A percentile compares a stretch with the other conserved stretches of the same genome.
Conservation (phyloP, 2,797 vertebrate genomes). For the Eulemur rubriventer region DNA sequence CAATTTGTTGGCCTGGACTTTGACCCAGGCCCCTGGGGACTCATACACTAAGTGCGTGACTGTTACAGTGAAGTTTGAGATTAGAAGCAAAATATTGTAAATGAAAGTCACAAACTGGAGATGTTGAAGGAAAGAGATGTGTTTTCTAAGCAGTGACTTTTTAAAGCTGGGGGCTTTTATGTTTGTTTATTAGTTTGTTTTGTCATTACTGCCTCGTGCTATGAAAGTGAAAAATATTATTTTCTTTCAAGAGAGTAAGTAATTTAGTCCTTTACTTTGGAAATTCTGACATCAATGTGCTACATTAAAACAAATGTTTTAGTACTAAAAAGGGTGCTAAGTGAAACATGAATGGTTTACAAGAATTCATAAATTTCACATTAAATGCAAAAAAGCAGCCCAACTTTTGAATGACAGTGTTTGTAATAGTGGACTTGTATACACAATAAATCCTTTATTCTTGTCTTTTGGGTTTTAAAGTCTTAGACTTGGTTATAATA, state of each 20-base stretch:
- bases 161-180: not conserved
- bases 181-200: not conserved
- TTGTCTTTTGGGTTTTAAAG: conserved; percentile 23
- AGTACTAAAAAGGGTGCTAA: conserved; percentile 48
- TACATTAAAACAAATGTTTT: conserved; percentile 59
- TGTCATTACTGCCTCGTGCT: not conserved
- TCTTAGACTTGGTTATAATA: conserved; percentile 29
- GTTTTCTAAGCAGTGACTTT: conserved; percentile 16
- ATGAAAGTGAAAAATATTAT: conserved; percentile 48
- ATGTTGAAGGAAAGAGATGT: not conserved
- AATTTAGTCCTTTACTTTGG: conserved; percentile 54
- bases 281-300: conserved; percentile 55
- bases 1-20: conserved; percentile 51
- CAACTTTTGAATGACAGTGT: conserved; percentile 28
- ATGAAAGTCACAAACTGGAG: conserved; percentile 20
- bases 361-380: conserved; percentile 61
- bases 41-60: conserved; percentile 38
- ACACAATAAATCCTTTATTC: conserved; percentile 51
- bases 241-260: conserved; percentile 52
- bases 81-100: conserved; percentile 48
- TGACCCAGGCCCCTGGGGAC: conserved; percentile 14
- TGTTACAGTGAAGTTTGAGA: conserved; percentile 19
- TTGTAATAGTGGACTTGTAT: conserved; percentile 21
- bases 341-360: conserved; percentile 56
- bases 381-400: conserved; percentile 16